A percentile compares a stretch with the other conserved stretches of the same genome.
Conservation (phyloP, 2,113 vertebrate species). For the Heptranchias perlo region DNA sequence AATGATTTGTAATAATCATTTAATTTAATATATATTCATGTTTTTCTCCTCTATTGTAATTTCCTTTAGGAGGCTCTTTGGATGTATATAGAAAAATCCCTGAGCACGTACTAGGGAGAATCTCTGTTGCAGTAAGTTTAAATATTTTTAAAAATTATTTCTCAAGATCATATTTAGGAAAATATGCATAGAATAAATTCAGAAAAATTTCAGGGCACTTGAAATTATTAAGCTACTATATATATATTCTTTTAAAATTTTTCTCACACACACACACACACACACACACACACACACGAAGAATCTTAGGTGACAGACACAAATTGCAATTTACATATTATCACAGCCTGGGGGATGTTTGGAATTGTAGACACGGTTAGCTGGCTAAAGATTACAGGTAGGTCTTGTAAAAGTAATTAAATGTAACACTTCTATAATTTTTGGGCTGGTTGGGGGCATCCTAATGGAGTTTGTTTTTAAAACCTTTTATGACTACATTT, state of each 20-base stretch:
- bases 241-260: no score
- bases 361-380: conserved; percentile 37
- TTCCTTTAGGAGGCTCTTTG: conserved; percentile 81
- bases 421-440: conserved; percentile 37
- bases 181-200: neutral
- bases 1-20: neutral
- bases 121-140: conserved; percentile 85
- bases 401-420: conserved; percentile 35
- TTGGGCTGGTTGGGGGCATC: conserved; percentile 21
- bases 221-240: neutral
- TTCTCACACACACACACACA: neutral
- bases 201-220: neutral
- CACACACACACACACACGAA: neutral
- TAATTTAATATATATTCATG: neutral
- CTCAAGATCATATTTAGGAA: neutral
- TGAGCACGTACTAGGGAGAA: conserved; percentile 87
- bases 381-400: conserved; percentile 38
- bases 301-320: conserved; percentile 14
- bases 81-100: conserved; percentile 91
- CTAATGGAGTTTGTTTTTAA: conserved; percentile 37
- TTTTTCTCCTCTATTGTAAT: conserved; percentile 18
- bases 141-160: neutral
- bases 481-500: neutral
- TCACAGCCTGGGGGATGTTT: conserved; percentile 23
- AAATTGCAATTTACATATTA: conserved; percentile 36